Conservation (phyloP, 2,113 vertebrate genomes). For the Platycercus adscitus region DNA sequence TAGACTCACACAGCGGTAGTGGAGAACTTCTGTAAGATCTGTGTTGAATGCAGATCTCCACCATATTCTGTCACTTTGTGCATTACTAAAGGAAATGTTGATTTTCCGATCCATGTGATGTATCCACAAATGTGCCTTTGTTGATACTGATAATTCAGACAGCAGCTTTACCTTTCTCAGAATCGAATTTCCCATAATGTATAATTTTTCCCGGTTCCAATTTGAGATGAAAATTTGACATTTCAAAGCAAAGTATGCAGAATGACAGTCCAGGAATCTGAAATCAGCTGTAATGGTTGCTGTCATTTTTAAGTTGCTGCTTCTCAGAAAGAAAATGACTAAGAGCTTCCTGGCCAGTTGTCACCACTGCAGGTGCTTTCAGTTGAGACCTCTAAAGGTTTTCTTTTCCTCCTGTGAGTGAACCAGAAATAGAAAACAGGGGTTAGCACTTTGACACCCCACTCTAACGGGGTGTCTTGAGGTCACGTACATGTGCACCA, state of each 20-base stretch:
- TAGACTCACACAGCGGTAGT: background rate
- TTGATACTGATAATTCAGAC: background rate
- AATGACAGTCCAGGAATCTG: background rate
- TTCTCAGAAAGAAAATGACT: background rate
- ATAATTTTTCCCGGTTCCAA: accelerated
- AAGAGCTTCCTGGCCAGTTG: background rate
- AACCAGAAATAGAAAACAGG: background rate
- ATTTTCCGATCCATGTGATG: background rate
- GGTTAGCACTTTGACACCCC: no score
- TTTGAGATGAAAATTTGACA: background rate
- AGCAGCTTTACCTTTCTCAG: background rate
- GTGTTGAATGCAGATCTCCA: background rate
- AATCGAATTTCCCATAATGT: background rate
- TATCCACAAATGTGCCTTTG: background rate
- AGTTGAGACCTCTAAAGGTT: background rate
- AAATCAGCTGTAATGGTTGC: background rate
- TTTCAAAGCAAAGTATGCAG: background rate
- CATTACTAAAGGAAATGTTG: background rate
- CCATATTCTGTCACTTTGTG: background rate
- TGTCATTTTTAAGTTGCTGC: background rate
- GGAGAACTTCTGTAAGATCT: background rate
- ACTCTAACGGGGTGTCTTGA: background rate
- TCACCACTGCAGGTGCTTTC: background rate
- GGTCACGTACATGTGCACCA: background rate
- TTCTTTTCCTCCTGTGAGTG: background rate